Conservation (phyloP, 2,113 vertebrate genomes). For the Corapipo altera region DNA sequence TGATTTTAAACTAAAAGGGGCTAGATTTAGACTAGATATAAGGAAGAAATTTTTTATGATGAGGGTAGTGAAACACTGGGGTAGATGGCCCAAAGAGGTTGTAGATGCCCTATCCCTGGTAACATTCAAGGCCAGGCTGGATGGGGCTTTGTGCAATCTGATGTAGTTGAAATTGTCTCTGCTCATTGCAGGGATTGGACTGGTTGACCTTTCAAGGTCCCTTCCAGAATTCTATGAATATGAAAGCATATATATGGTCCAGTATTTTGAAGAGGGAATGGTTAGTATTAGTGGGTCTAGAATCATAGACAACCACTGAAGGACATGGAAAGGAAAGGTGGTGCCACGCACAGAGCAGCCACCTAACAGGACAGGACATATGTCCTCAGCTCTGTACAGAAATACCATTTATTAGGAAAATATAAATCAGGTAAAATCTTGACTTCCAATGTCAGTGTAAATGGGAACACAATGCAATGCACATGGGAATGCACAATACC, state of each 20-base stretch:
- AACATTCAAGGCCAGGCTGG: neutral
- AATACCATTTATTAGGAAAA: neutral
- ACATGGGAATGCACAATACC: neutral
- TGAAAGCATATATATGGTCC: neutral
- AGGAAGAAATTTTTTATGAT: neutral
- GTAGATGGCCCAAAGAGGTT: neutral
- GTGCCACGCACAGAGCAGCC: neutral
- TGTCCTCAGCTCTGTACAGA: neutral
- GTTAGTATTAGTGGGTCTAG: neutral
- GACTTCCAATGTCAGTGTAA: neutral
- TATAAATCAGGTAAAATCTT: neutral
- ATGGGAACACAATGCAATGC: neutral
- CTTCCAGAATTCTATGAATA: neutral
- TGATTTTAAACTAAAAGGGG: neutral
- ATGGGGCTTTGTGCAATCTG: neutral
- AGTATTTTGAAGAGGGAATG: neutral
- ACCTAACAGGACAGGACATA: neutral
- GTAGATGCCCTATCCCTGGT: accelerated
- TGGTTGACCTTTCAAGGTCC: neutral
- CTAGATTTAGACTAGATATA: neutral
- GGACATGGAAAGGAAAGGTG: neutral
- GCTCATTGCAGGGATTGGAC: neutral
- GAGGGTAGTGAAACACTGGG: neutral
- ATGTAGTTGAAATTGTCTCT: neutral
- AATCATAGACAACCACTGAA: neutral